Base-by-base conservation (phyloP, 2,797 vertebrate species). In the Cottoperca gobio region DNA sequence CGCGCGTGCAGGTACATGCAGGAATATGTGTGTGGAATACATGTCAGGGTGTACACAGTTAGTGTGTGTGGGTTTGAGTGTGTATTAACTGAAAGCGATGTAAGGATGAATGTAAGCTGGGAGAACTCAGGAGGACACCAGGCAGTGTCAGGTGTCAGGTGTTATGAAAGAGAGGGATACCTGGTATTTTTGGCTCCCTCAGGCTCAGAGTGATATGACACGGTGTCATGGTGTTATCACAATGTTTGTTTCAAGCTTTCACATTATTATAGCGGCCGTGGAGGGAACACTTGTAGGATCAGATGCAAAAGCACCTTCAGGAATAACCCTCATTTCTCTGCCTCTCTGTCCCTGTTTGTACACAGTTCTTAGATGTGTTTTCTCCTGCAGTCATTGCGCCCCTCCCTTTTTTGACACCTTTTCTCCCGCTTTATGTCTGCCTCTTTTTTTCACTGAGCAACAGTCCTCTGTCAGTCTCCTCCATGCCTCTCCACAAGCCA, bases 231-330 rank as follows among this genome's bases (percentile, higher is more conserved):
- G 59, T 66, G 61, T 76, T 77, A 70, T 74, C 73, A 60, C 65
- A 28, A 67, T 82, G 81, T 85, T 91, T 82, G 81, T 83, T 86
- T 86, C 66, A 83, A 77, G 71, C 65, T 54, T 82, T 74, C 79
- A 81, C 54, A 54, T 82, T 82, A 86, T 85, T 84, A 65, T 58
- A 83, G 76, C 49, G n/a, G 62, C 64, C 26, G 14, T 61, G 63
- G 62, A 45, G 76, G 76, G 84, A 86, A 88, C 81, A 84, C 72
- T 79, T 86, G 76, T 78, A 81, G 70, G 73, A 85, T 87, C 82
- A 83, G 55, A 87, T 53, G 70, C 66, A 81, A 82, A 74, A 76
- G 70, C 70, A 67, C 83, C 79, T 80, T 79, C 42, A 83, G 86
- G 86, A 89, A 80, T 88, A 76, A 24, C 74, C 53, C 71, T 87